Evolutionary conservation across 2,888 invertebrate genomes (phyloP), one percentile per base, ranked within the genome.

Genomic region (Gymnoscelis rufifasciata): DNA sequence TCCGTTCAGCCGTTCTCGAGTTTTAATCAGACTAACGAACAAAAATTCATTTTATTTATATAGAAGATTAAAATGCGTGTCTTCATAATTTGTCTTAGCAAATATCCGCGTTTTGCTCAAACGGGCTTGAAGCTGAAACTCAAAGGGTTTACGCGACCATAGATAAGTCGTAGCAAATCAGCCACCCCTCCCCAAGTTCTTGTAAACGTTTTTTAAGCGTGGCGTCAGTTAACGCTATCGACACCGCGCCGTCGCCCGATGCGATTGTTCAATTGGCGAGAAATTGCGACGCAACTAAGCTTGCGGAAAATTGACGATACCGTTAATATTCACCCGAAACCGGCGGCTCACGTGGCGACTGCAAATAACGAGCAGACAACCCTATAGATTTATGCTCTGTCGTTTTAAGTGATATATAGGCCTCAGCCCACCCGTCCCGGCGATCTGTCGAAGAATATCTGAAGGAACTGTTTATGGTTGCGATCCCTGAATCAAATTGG

Each of bases 261-360:
- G 68, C 83, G 77, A 83, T 84, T 86, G 88, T 83, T 81, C 86
- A 88, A 88, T 87, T 88, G 87, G 80, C 87, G 88, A 78, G 81
- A 88, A 87, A 88, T 88, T 87, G 84, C 86, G 80, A 77, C 82
- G 84, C 69, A 78, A 71, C 75, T 86, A 86, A 87, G 78, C 86
- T 84, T 71, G 77, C 77, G 83, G 83, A 88, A 87, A 88, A 88
- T 88, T 86, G 88, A 80, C 83, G 86, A 86, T 87, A 87, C 86
- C 83, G 84, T 87, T 88, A 88, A 88, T 88, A 88, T 87, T 88
- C 87, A 87, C 83, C 88, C 81, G 80, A 86, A 86, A 84, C 82
- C 73, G 66, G 70, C 72, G 79, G 77, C 80, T 83, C 83, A 84
- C 86, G 83, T 83, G 82, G 84, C 79, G 83, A 83, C 87, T 83